These are phyloP conservation scores for Cataglyphis altisquamis DNA, from an alignment of 2,888 invertebrate species.

Conservation along the genomic window DNA sequence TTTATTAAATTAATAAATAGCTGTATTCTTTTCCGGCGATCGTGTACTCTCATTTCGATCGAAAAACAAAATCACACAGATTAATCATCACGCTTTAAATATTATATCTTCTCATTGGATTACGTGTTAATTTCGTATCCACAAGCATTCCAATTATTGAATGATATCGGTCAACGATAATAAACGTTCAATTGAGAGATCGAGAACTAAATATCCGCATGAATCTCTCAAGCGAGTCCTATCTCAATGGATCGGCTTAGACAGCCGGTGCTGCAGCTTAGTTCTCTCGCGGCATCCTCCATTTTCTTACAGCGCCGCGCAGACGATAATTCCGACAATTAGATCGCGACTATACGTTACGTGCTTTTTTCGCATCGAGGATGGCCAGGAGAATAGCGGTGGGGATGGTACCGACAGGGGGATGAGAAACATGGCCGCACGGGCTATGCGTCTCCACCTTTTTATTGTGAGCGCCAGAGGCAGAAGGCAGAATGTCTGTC, in stretches of 20 bases:
- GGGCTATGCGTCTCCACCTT: conserved; percentile 84
- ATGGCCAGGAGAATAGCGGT: conserved; percentile 66
- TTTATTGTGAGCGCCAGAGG: conserved; percentile 85
- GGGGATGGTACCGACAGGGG: conserved; percentile 70
- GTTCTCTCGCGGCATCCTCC: conserved; percentile 32
- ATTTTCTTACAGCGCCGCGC: conserved; percentile 73
- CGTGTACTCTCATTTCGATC: not conserved
- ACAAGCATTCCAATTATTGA: not conserved
- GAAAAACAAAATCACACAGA: not conserved
- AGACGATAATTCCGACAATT: conserved; percentile 82
- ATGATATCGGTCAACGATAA: not conserved
- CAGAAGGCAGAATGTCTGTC: conserved; percentile 80
- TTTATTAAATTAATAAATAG: not conserved
- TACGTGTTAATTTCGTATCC: not conserved
- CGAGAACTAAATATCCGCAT: not conserved
- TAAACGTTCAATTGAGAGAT: not conserved
- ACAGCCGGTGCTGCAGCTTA: conserved; percentile 16
- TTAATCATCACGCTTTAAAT: not conserved
- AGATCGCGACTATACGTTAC: conserved; percentile 80
- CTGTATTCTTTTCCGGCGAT: not conserved
- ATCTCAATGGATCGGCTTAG: conserved; percentile 29
- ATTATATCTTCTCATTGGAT: not conserved
- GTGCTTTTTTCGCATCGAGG: conserved; percentile 71
- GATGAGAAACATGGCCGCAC: conserved; percentile 84
- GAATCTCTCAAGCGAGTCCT: conserved; percentile 14